Conservation (phyloP, 1,140 invertebrate species). For the Oscheius sp. region DNA sequence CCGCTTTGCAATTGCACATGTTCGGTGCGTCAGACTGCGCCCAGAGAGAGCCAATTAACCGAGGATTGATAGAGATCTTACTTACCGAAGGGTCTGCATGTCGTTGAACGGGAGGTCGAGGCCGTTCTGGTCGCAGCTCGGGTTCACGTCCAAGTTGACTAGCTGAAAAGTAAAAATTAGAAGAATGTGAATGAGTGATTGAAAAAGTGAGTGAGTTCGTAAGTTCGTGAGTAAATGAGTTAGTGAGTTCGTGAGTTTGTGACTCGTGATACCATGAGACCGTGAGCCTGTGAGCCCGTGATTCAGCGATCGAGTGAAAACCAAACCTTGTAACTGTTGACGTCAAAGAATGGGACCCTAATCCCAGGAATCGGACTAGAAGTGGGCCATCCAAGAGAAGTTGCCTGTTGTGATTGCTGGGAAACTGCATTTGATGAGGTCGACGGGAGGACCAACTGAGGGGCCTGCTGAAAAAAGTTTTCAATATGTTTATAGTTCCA, state of each 20-base stretch:
- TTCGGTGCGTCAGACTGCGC: no score
- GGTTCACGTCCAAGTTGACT: not conserved
- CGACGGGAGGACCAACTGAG: not conserved
- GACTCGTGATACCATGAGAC: not conserved
- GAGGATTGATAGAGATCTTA: not conserved
- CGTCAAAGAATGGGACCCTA: not conserved
- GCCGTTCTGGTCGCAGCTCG: not conserved
- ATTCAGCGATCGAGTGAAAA: not conserved
- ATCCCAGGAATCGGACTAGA: not conserved
- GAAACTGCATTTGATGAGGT: not conserved
- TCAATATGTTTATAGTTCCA: no score
- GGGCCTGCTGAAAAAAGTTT: not conserved
- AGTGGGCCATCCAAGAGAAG: not conserved
- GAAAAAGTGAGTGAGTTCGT: no score
- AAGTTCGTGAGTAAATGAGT: no score
- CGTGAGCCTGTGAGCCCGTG: not conserved
- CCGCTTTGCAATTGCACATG: no score
- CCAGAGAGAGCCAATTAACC: not conserved
- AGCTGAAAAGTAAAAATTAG: not conserved
- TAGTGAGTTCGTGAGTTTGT: no score
- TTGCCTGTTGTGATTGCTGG: not conserved
- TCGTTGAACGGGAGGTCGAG: not conserved
- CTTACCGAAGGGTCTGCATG: not conserved
- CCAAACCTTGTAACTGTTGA: slow-evolving; percentile 1
- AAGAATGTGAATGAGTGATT: no score